phyloP scores from a whole-genome alignment of 1,140 invertebrate species.

The Drosophila persimilis region DNA sequence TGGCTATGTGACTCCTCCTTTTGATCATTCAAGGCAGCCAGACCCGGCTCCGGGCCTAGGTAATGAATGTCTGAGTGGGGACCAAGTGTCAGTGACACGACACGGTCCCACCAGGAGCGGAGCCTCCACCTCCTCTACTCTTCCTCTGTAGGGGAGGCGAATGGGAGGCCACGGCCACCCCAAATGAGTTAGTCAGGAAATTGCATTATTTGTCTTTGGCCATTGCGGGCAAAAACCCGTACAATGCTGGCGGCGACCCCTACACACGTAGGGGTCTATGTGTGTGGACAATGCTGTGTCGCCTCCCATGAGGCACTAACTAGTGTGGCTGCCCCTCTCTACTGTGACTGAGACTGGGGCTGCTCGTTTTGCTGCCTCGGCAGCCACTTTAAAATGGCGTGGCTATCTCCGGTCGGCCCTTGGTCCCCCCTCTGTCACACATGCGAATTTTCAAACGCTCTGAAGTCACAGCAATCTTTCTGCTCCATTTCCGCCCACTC shows the following conservation, averaged over 20 bases:
- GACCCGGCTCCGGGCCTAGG: constrained; percentile 48
- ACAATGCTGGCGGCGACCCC: constrained; percentile 13
- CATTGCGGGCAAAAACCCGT: constrained; percentile 62
- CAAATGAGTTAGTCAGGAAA: constrained; percentile 81
- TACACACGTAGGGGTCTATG: neutral
- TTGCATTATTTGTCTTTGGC: constrained; percentile 81
- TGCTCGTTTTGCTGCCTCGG: constrained; percentile 45
- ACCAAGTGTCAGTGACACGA: constrained; percentile 67
- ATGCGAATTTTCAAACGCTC: constrained; percentile 75
- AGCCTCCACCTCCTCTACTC: neutral
- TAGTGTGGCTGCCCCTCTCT: constrained; percentile 14
- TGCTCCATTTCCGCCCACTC: constrained; percentile 74
- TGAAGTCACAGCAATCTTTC: constrained; percentile 77
- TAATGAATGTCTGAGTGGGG: constrained; percentile 71
- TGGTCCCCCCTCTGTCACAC: constrained; percentile 57
- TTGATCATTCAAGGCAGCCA: constrained; percentile 22
- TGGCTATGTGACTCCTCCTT: neutral
- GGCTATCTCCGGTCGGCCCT: constrained; percentile 53
- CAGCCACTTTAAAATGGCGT: constrained; percentile 69
- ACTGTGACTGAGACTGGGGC: constrained; percentile 1
- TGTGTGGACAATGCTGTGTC: constrained; percentile 9
- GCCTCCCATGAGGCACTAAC: constrained; percentile 43
- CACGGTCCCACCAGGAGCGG: constrained; percentile 11
- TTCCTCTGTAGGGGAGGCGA: neutral
- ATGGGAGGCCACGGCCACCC: constrained; percentile 24